A percentile compares a stretch with the other conserved stretches of the same genome.
Conservation (phyloP, 2,797 vertebrate genomes). For the Sciurus vulgaris region DNA sequence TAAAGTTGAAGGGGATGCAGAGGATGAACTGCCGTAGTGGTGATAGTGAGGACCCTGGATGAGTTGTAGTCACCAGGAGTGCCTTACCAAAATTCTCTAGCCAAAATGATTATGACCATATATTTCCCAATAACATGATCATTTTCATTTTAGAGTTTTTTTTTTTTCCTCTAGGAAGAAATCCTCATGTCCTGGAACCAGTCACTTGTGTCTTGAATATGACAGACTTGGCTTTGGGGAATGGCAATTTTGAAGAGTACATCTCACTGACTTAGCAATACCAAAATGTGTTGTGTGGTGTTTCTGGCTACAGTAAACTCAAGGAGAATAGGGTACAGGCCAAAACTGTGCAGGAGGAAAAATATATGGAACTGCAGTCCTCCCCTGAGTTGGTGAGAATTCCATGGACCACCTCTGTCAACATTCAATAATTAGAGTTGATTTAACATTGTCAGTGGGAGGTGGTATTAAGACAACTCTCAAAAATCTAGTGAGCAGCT, state of each 20-base stretch:
- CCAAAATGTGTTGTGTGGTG: not conserved
- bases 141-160: not conserved
- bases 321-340: not conserved
- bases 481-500: not conserved
- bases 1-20: not conserved
- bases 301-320: not conserved
- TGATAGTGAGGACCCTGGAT: not conserved
- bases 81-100: not conserved
- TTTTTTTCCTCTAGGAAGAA: not conserved
- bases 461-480: not conserved
- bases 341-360: not conserved
- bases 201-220: not conserved
- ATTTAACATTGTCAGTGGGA: not conserved
- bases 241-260: conserved; percentile 1
- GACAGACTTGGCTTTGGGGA: not conserved
- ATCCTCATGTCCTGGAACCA: not conserved
- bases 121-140: not conserved
- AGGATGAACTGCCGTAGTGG: accelerated
- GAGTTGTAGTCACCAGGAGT: not conserved
- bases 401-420: not conserved
- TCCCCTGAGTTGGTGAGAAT: conserved; percentile 37
- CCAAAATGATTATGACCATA: not conserved
- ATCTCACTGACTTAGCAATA: conserved; percentile 5
- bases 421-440: not conserved
- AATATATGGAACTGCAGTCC: not conserved